A percentile compares a stretch with the other conserved stretches of the same genome.
These are phyloP conservation scores for Sitta europaea DNA, from an alignment of 2,113 vertebrate species.

Conservation along the genomic window DNA sequence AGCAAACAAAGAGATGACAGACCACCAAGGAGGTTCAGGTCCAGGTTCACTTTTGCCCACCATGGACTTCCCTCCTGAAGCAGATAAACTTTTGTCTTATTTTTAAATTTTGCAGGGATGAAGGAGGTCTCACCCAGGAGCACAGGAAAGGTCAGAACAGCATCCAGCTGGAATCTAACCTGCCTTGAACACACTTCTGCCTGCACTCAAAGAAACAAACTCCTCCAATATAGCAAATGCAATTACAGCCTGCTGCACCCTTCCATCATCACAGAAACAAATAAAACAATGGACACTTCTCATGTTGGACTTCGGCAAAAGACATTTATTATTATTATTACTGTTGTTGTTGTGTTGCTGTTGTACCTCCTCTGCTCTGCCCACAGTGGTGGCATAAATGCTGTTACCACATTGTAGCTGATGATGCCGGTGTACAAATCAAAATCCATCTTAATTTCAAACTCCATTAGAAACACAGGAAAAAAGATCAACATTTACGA, in stretches of 20 bases:
- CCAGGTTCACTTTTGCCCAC: background rate
- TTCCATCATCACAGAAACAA: background rate
- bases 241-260: background rate
- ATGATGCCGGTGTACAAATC: constrained; percentile 61
- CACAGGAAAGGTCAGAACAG: background rate
- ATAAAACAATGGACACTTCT: constrained; percentile 57
- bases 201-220: background rate
- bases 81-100: background rate
- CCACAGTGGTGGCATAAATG: constrained; percentile 55
- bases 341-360: constrained; percentile 18
- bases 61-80: background rate
- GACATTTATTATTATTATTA: constrained; percentile 64
- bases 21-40: background rate
- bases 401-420: constrained; percentile 53
- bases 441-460: constrained; percentile 65
- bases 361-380: constrained; percentile 53
- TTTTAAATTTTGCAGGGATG: accelerated
- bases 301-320: constrained; percentile 62
- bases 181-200: background rate
- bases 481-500: constrained; percentile 62
- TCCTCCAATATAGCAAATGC: background rate
- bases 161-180: background rate
- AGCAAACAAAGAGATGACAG: background rate
- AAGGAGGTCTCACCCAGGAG: background rate
- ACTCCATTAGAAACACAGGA: constrained; percentile 67